These are phyloP conservation scores for Enhydra lutris DNA, from an alignment of 2,113 vertebrate species.

Conservation along the genomic window DNA sequence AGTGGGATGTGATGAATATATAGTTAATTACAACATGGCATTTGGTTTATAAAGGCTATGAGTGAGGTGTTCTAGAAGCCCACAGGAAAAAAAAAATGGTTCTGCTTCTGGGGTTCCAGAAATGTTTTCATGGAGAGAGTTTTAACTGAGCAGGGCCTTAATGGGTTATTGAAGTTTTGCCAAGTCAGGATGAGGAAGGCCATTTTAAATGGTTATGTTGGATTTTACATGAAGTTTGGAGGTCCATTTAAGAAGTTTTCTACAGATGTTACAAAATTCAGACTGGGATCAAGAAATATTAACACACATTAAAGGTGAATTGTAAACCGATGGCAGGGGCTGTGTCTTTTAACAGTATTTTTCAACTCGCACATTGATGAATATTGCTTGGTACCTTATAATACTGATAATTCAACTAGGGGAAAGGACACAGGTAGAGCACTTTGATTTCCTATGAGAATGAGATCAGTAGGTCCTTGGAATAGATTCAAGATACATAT, in stretches of 20 bases:
- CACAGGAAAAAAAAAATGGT: not conserved
- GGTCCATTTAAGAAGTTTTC: not conserved
- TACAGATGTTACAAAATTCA: not conserved
- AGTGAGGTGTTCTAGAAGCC: not conserved
- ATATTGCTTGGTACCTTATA: not conserved
- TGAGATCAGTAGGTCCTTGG: not conserved
- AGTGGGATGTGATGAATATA: not conserved
- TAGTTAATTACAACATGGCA: not conserved
- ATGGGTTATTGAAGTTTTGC: conserved; percentile 19
- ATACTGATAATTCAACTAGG: not conserved
- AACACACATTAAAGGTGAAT: not conserved
- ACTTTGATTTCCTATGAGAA: conserved; percentile 24
- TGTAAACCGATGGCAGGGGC: not conserved
- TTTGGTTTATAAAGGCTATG: conserved; percentile 23
- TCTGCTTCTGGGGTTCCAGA: not conserved
- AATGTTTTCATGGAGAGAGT: conserved; percentile 7
- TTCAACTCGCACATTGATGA: not conserved
- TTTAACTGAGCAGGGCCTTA: not conserved
- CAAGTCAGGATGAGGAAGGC: not conserved
- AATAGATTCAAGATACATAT: not conserved
- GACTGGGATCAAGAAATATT: not conserved
- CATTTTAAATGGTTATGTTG: not conserved
- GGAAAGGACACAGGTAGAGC: not conserved
- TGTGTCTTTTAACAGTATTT: not conserved
- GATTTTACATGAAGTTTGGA: not conserved